Evolutionary conservation across 2,113 vertebrate species (phyloP), one percentile per base, ranked within the genome.

Genomic region (Hippopotamus amphibius): DNA sequence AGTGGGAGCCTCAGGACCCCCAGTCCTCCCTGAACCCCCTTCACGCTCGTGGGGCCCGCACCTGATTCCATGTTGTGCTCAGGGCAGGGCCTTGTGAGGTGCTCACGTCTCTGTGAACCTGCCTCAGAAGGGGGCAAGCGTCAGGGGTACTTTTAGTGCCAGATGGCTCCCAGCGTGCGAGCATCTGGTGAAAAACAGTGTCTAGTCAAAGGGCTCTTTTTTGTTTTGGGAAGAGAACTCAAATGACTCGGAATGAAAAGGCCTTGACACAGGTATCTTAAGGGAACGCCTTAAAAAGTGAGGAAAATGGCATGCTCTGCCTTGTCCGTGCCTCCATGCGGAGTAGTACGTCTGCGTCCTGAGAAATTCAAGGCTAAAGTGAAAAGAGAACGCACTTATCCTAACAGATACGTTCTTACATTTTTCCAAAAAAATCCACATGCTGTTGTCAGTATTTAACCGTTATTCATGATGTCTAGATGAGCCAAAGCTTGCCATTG

Each of bases 201-300:
- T 33, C 53, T 68, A 90, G 33, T 77, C 41, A 22, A 74, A 59
- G n/a, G 30, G 10, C 48, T 48, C 41, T 53, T 17, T 65, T 65
- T 61, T 22, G 43, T 93, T 14, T 95, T 16, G 46, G 5, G 9
- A 90, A 53, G 41, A 88, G 82, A 72, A 76, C 22, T 82, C 24
- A n/a, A 28, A 17, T 96, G 96, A 93, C 43, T 97, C 88, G 46
- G 74, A 97, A 37, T 37, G 71, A 66, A 82, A 94, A 90, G 77
- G 41, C n/a, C 81, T 83, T 72, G 85, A 68, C 81, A 81, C 4
- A 50, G 14, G 26, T 13, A 6, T 72, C 71, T 92, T 65, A 63
- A 21, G 33, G 48, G 53, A 96, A 93, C 30, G 59, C 76, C 93
- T 93, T 94, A 55, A 84, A 95, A 93, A 68, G 46, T 37, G 46